Conservation (phyloP, 1,140 invertebrate species). For the Drosophila elegans region DNA sequence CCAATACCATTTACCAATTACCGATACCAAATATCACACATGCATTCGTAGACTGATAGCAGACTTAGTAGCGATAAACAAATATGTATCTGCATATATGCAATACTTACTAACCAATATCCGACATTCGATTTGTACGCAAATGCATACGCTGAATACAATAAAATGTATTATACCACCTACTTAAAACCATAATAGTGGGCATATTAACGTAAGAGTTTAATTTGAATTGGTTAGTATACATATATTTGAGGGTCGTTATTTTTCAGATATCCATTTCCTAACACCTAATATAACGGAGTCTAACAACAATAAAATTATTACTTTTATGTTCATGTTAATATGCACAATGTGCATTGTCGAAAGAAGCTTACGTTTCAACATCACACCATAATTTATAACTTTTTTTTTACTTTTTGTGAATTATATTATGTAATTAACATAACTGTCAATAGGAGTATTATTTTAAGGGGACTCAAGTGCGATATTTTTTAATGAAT, state of each 20-base stretch:
- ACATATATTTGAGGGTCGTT: background rate
- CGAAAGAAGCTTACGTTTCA: background rate
- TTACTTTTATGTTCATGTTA: background rate
- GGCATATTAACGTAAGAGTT: no score
- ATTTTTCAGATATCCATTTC: background rate
- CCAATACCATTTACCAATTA: slow-evolving; percentile 12
- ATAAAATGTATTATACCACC: slow-evolving; percentile 59
- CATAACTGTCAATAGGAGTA: background rate
- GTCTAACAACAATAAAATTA: background rate
- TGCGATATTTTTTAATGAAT: background rate
- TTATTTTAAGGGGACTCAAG: slow-evolving; percentile 7
- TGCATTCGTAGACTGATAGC: slow-evolving; percentile 79
- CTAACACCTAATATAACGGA: slow-evolving; percentile 1
- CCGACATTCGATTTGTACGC: slow-evolving; percentile 73
- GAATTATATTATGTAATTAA: background rate
- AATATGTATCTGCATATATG: slow-evolving; percentile 32
- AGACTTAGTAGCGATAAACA: slow-evolving; percentile 60
- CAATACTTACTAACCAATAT: slow-evolving; percentile 47
- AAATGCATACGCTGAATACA: slow-evolving; percentile 44
- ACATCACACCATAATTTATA: slow-evolving; percentile 1
- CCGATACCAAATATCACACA: slow-evolving; percentile 33
- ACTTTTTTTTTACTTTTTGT: background rate
- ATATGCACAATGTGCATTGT: slow-evolving; percentile 8
- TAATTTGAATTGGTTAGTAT: no score
- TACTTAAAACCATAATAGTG: background rate